Evolutionary conservation across 2,113 vertebrate species (phyloP).

Genomic region (Antechinus flavipes): DNA sequence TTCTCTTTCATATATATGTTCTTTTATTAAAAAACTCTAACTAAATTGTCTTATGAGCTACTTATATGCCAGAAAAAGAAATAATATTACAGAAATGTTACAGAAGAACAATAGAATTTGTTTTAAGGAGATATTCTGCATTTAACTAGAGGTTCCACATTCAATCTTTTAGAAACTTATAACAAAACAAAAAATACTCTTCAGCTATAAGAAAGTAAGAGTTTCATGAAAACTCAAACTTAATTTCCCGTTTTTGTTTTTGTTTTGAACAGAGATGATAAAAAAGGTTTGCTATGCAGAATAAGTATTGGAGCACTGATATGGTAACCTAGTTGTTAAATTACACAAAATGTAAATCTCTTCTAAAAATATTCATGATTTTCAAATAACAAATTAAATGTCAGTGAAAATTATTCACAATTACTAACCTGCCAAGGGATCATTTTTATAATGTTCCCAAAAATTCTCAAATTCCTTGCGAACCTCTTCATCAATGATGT

Average conservation of each 20-base stretch:
- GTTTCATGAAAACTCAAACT: constrained; percentile 7
- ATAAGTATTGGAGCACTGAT: neutral
- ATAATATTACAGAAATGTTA: constrained; percentile 26
- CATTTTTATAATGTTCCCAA: constrained; percentile 88
- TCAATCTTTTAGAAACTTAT: neutral
- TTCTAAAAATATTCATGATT: neutral
- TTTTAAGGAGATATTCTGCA: constrained; percentile 4
- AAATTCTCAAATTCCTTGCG: constrained; percentile 94
- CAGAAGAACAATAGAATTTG: neutral
- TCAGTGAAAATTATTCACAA: constrained; percentile 15
- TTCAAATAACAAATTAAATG: constrained; percentile 5
- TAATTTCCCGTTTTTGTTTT: constrained; percentile 13
- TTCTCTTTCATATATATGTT: neutral
- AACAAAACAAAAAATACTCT: neutral
- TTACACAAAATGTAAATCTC: neutral
- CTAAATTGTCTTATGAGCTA: constrained; percentile 15
- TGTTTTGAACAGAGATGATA: constrained; percentile 23
- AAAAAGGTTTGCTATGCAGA: constrained; percentile 25
- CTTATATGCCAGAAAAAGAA: constrained; percentile 35
- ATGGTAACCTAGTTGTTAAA: neutral
- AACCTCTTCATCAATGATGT: constrained; percentile 89
- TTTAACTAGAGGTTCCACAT: constrained; percentile 47
- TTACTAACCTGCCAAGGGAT: constrained; percentile 92
- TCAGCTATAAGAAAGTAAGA: constrained; percentile 34
- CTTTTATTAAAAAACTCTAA: constrained; percentile 32